A percentile compares a stretch with the other conserved stretches of the same genome.
Evolutionary conservation across 2,888 invertebrate genomes (phyloP).

Genomic region (Drosophila hamatofila): DNA sequence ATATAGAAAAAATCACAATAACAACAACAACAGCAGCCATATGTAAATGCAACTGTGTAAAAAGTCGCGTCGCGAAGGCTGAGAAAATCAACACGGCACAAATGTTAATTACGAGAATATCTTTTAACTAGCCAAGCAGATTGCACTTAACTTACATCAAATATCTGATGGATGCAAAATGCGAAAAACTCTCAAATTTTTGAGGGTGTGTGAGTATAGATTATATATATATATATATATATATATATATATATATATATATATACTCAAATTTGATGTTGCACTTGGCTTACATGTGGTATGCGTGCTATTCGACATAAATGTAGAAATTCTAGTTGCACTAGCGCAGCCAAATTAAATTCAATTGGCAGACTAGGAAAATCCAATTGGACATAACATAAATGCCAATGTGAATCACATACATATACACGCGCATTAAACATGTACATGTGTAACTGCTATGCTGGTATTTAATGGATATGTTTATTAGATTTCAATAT

Average conservation of each 20-base stretch:
- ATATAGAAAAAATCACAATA: slow-evolving; percentile 13
- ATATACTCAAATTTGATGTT: slow-evolving; percentile 1
- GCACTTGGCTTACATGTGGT: slow-evolving; percentile 35
- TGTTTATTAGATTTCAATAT: neutral
- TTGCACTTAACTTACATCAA: slow-evolving; percentile 57
- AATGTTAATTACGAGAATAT: slow-evolving; percentile 80
- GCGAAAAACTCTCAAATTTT: slow-evolving; percentile 11
- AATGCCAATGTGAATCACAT: slow-evolving; percentile 6
- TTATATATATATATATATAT: neutral
- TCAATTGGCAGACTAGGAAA: neutral
- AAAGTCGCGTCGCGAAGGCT: slow-evolving; percentile 77
- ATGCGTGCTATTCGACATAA: slow-evolving; percentile 27
- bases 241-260: no score
- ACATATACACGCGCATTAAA: neutral
- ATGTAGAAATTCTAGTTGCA: neutral
- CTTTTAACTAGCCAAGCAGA: slow-evolving; percentile 56
- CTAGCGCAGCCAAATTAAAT: neutral
- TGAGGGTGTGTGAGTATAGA: neutral
- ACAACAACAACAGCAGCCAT: slow-evolving; percentile 39
- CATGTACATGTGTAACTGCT: neutral
- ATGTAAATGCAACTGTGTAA: slow-evolving; percentile 50
- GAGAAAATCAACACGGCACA: slow-evolving; percentile 81
- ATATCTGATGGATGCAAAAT: slow-evolving; percentile 59
- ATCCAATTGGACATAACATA: neutral
- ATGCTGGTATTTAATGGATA: neutral